phyloP scores from a whole-genome alignment of 2,888 invertebrate species.

The Panzeria rudis region DNA sequence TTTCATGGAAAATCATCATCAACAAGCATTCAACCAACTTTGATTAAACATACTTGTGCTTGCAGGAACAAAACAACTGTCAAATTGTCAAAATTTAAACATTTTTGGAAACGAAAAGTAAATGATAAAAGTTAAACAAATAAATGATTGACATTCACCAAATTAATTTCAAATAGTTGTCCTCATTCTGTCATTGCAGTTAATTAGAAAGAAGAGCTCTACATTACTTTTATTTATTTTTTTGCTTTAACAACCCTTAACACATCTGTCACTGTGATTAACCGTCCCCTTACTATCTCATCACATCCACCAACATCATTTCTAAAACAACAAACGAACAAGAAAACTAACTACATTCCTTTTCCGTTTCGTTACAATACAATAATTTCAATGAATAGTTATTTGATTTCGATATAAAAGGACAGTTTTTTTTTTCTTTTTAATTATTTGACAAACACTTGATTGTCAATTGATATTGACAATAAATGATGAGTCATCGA shows the following conservation, averaged over 20 bases:
- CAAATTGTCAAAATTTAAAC: not conserved
- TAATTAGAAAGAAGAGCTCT: slow-evolving; percentile 39
- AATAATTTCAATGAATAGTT: slow-evolving; percentile 21
- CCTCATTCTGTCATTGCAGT: not conserved
- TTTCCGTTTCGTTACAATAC: not conserved
- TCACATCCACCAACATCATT: not conserved
- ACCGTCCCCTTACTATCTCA: not conserved
- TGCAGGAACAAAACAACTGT: not conserved
- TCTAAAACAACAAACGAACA: not conserved
- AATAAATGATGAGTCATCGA: slow-evolving; percentile 50
- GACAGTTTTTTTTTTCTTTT: slow-evolving; percentile 8
- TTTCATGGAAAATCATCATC: not conserved
- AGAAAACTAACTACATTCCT: not conserved
- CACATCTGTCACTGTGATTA: not conserved
- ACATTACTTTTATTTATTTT: not conserved
- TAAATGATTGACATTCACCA: slow-evolving; percentile 5
- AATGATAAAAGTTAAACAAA: not conserved
- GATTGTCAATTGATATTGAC: slow-evolving; percentile 46
- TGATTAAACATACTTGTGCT: not conserved
- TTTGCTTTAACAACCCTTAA: not conserved
- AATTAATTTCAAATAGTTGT: slow-evolving; percentile 52
- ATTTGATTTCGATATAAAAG: slow-evolving; percentile 26
- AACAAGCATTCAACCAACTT: too few species aligned
- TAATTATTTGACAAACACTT: slow-evolving; percentile 38
- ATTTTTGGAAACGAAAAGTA: not conserved